phyloP scores from a whole-genome alignment of 2,888 invertebrate genomes.

The Meganola albula region DNA sequence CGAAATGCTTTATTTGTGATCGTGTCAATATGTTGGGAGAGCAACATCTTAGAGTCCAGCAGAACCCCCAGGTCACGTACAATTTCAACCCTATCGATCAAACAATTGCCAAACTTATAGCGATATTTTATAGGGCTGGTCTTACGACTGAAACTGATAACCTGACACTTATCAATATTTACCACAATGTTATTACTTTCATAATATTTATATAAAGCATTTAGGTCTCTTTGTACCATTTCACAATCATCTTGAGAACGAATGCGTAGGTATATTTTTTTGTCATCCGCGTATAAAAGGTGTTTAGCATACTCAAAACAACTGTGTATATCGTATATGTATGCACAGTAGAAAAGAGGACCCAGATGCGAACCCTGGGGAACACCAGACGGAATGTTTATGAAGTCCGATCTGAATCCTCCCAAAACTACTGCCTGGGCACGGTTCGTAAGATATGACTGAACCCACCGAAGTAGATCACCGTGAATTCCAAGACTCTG shows the following conservation, averaged over 20 bases:
- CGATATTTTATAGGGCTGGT: no score
- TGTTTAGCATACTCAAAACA: neutral
- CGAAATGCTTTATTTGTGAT: neutral
- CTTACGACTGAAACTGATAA: neutral
- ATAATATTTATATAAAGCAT: neutral
- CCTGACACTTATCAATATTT: neutral
- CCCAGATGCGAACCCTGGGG: neutral
- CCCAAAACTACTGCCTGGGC: neutral
- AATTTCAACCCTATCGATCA: no score
- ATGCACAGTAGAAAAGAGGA: neutral
- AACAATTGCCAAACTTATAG: no score
- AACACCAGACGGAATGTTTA: neutral
- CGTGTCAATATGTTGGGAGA: neutral
- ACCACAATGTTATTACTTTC: neutral
- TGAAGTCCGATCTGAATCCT: neutral
- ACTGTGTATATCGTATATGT: neutral
- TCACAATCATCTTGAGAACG: neutral
- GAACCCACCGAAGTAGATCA: conserved; percentile 14
- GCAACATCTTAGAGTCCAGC: no score
- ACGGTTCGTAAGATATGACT: neutral
- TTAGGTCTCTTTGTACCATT: neutral
- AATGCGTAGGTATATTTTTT: neutral
- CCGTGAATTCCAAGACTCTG: conserved; percentile 9
- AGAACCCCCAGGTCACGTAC: no score
- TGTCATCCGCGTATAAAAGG: neutral